These are phyloP conservation scores for Oncorhynchus kisutch DNA, from an alignment of 2,113 vertebrate species.

Conservation along the genomic window DNA sequence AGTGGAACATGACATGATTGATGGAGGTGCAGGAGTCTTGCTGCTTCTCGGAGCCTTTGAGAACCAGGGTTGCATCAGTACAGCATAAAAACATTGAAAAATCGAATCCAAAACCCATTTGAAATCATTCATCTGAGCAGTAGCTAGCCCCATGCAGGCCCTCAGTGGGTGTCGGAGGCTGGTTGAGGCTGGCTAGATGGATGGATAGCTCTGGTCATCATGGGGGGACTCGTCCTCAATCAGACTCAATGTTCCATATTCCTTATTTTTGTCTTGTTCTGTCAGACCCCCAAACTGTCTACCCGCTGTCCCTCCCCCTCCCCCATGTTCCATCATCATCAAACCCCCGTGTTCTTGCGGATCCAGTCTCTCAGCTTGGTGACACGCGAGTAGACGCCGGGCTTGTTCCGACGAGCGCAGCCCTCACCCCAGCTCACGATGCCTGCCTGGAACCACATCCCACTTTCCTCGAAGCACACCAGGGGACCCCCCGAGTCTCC, in stretches of 20 bases:
- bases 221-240: conserved; percentile 26
- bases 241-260: conserved; percentile 41
- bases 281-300: background rate
- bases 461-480: conserved; percentile 76
- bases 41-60: background rate
- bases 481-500: conserved; percentile 86
- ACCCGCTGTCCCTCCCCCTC: background rate
- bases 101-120: conserved; percentile 10
- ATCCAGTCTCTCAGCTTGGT: conserved; percentile 88
- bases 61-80: background rate
- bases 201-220: background rate
- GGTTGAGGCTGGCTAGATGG: conserved; percentile 9
- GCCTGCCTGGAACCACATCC: conserved; percentile 84
- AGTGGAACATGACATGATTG: conserved; percentile 6
- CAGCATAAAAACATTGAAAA: conserved; percentile 4
- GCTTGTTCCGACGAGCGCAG: conserved; percentile 86
- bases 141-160: conserved; percentile 16
- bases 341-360: conserved; percentile 9
- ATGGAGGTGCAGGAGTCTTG: conserved; percentile 6
- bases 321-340: background rate
- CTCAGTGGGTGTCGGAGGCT: background rate
- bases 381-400: conserved; percentile 89
- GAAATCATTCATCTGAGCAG: conserved; percentile 32
- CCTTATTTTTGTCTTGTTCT: conserved; percentile 18
- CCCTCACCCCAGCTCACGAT: conserved; percentile 96